phyloP scores from a whole-genome alignment of 92 coral and sea anemone species.

The Zoanthus gigantus region DNA sequence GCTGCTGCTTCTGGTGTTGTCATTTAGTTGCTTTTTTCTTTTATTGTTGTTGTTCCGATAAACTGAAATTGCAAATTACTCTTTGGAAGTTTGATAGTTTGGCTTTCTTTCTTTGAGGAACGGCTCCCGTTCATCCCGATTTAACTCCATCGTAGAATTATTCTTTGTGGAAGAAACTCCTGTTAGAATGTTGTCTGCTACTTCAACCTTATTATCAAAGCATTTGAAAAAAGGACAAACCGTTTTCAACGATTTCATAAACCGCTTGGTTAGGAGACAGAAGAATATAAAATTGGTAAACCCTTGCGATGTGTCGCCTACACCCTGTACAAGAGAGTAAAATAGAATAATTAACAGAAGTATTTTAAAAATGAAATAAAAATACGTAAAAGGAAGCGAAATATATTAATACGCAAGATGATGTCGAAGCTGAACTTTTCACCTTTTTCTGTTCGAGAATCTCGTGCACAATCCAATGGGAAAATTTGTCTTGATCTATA shows the following conservation, averaged over 20 bases:
- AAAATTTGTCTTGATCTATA: too few relatives aligned
- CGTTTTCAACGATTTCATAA: background rate
- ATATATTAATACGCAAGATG: too few relatives aligned
- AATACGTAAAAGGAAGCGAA: too few relatives aligned
- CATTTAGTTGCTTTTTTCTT: background rate
- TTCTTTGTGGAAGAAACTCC: background rate
- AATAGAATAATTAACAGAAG: too few relatives aligned
- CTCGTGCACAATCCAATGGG: too few relatives aligned
- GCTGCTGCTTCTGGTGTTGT: background rate
- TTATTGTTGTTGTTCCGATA: too few relatives aligned
- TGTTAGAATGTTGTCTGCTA: constrained; percentile 14
- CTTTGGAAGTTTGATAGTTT: constrained; percentile 18
- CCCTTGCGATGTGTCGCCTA: constrained; percentile 17
- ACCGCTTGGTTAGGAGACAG: constrained; percentile 31
- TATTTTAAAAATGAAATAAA: too few relatives aligned
- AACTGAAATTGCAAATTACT: too few relatives aligned
- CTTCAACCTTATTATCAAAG: background rate
- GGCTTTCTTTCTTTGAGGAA: constrained; percentile 22
- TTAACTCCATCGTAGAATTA: constrained; percentile 21
- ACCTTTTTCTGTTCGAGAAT: too few relatives aligned
- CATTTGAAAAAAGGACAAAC: background rate
- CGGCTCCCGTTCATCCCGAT: constrained; percentile 20
- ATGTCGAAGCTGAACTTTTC: too few relatives aligned
- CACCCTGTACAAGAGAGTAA: background rate
- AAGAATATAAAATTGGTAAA: constrained; percentile 29